Conservation (phyloP, 2,797 vertebrate species). For the Enteromius trimaculatus region DNA sequence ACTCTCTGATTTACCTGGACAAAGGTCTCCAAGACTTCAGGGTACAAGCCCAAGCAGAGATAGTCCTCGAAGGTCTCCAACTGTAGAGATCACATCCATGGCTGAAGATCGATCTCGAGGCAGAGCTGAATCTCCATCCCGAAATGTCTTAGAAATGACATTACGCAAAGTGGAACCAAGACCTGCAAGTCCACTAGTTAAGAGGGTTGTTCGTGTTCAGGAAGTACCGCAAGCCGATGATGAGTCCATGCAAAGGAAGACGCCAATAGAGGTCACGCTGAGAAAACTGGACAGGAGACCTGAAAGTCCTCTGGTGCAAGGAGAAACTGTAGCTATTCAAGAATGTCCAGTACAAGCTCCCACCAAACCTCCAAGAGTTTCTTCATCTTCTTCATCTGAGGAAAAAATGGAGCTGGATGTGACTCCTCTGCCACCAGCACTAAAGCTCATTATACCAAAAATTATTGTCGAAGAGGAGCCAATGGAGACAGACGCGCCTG, state of each 20-base stretch:
- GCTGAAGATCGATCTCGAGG: constrained; percentile 66
- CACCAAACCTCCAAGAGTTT: constrained; percentile 65
- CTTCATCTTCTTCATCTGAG: constrained; percentile 60
- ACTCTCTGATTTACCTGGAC: constrained; percentile 77
- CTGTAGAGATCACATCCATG: constrained; percentile 49
- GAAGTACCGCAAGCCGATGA: constrained; percentile 69
- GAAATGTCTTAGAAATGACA: constrained; percentile 72
- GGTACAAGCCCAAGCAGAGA: constrained; percentile 73
- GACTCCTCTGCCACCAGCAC: constrained; percentile 52
- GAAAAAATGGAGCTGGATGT: constrained; percentile 78
- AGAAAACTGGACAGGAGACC: constrained; percentile 78
- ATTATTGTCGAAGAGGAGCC: constrained; percentile 80
- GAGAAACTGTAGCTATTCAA: constrained; percentile 63
- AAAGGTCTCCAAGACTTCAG: constrained; percentile 70
- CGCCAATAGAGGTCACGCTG: constrained; percentile 70
- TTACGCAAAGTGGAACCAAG: constrained; percentile 76
- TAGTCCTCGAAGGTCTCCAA: constrained; percentile 72
- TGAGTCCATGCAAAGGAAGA: constrained; percentile 69
- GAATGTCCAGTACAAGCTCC: constrained; percentile 63
- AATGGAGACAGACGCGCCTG: constrained; percentile 66
- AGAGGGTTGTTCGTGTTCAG: constrained; percentile 74
- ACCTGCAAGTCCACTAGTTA: constrained; percentile 78
- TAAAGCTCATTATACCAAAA: constrained; percentile 72
- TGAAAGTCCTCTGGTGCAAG: constrained; percentile 78
- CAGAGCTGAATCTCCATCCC: constrained; percentile 68